Evolutionary conservation across 2,113 vertebrate species (phyloP).

Genomic region (Raja brachyura): DNA sequence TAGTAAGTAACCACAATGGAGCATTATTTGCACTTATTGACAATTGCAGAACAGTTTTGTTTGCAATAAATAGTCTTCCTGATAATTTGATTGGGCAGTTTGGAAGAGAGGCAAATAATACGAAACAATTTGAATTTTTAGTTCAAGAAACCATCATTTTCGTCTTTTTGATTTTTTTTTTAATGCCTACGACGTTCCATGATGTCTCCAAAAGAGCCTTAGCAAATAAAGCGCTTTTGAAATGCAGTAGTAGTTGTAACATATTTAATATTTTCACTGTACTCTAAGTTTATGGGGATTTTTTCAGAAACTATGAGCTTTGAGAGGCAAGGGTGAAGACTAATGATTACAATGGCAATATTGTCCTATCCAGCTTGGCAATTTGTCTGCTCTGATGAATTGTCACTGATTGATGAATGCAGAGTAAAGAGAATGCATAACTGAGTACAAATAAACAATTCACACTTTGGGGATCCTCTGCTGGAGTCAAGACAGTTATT

Average conservation of each 20-base stretch:
- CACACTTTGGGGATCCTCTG: neutral
- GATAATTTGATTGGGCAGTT: neutral
- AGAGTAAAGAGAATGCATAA: neutral
- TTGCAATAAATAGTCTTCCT: neutral
- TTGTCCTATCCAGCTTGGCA: no score
- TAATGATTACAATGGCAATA: neutral
- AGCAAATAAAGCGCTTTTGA: neutral
- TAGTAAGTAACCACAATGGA: neutral
- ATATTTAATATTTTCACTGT: neutral
- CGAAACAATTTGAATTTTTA: neutral
- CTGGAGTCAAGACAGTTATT: neutral
- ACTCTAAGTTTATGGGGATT: neutral
- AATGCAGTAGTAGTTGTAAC: neutral
- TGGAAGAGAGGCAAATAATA: neutral
- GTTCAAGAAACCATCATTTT: neutral
- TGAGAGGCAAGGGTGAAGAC: neutral
- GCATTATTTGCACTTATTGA: neutral
- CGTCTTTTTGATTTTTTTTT: neutral
- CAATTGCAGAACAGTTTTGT: neutral
- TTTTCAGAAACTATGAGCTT: neutral
- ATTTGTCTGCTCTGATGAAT: neutral
- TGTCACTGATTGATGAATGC: neutral
- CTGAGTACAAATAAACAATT: neutral
- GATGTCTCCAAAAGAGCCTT: neutral
- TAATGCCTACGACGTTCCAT: neutral